Percentiles rank a stretch among this genome's conserved stretches.
phyloP scores from a whole-genome alignment of 2,888 invertebrate genomes.

The Odontocolon sp. region DNA sequence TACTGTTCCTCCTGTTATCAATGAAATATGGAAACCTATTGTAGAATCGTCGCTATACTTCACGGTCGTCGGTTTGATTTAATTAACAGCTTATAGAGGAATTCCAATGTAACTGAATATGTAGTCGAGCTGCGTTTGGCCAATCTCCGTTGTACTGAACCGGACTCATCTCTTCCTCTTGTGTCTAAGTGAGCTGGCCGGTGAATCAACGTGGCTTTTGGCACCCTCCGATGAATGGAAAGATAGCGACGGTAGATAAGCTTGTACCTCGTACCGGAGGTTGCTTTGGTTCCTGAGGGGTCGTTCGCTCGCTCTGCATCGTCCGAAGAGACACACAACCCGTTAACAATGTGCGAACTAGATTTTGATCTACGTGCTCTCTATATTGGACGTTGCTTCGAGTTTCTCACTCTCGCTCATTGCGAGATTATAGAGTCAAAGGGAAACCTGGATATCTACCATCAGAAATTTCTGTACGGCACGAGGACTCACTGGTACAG shows the following conservation, averaged over 20 bases:
- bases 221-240: slow-evolving; percentile 31
- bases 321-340: background rate
- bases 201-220: slow-evolving; percentile 45
- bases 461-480: background rate
- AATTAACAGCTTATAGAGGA: no score
- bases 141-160: no score
- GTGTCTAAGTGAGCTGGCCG: slow-evolving; percentile 21
- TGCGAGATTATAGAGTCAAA: no score
- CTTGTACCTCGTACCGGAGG: background rate
- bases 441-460: no score
- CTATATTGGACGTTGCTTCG: no score
- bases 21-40: no score
- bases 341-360: slow-evolving; percentile 15
- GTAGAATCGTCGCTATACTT: no score
- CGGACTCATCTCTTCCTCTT: background rate
- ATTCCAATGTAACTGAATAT: no score
- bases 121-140: no score
- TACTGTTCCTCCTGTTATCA: background rate
- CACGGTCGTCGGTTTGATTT: no score
- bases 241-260: slow-evolving; percentile 39
- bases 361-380: slow-evolving; percentile 18
- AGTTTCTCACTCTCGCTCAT: no score
- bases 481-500: background rate
- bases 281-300: no score
- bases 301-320: slow-evolving; percentile 16